Percentiles rank a stretch among this genome's conserved stretches.
These are phyloP conservation scores for Mesoligia furuncula DNA, from an alignment of 2,888 invertebrate genomes.

Conservation along the genomic window DNA sequence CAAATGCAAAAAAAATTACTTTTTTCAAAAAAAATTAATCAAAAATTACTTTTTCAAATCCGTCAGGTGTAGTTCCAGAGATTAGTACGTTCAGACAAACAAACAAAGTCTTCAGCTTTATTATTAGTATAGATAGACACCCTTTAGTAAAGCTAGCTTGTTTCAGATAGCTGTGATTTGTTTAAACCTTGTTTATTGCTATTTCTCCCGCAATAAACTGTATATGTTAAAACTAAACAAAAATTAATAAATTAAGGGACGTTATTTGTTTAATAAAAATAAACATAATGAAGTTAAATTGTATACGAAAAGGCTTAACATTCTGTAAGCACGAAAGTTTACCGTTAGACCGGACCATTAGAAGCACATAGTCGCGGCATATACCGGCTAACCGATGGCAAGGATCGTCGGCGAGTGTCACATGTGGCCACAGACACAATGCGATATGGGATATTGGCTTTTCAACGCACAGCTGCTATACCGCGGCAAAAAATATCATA, in stretches of 20 bases:
- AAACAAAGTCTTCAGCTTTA: no score
- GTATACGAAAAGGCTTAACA: not conserved
- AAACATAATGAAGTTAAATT: not conserved
- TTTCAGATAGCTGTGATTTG: not conserved
- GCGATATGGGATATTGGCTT: constrained; percentile 73
- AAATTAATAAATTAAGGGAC: not conserved
- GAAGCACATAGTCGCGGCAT: constrained; percentile 20
- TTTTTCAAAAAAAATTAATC: no score
- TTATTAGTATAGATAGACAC: no score
- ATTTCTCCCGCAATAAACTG: not conserved
- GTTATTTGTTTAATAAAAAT: not conserved
- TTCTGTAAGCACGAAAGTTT: not conserved
- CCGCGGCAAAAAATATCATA: constrained; percentile 69
- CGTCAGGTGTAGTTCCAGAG: no score
- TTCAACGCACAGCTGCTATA: constrained; percentile 78
- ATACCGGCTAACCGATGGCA: constrained; percentile 49
- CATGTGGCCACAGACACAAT: constrained; percentile 79
- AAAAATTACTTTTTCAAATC: no score
- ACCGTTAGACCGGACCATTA: constrained; percentile 17
- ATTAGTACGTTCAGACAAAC: no score
- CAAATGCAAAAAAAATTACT: no score
- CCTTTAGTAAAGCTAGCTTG: not conserved
- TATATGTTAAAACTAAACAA: not conserved
- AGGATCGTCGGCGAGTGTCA: constrained; percentile 65
- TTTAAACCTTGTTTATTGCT: not conserved